These are phyloP conservation scores for Muscicapa striata DNA, from an alignment of 2,797 vertebrate genomes.

Conservation along the genomic window DNA sequence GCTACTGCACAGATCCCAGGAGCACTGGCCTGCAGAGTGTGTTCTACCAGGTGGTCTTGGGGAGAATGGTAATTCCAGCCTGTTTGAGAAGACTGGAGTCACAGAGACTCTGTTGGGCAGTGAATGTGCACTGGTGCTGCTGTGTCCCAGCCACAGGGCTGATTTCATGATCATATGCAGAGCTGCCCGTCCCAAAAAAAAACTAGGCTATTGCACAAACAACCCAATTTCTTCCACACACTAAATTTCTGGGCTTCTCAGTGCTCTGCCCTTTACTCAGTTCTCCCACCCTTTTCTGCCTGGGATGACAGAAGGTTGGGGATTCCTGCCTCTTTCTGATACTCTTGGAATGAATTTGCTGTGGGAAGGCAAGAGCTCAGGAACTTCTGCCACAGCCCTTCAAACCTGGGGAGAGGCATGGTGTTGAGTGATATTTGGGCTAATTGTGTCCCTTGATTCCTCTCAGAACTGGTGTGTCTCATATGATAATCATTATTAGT, in stretches of 20 bases:
- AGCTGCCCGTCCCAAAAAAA: not conserved
- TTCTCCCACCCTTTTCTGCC: not conserved
- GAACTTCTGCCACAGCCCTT: not conserved
- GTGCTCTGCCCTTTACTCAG: not conserved
- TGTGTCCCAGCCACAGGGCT: not conserved
- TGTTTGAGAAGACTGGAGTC: not conserved
- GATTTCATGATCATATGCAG: not conserved
- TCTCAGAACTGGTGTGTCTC: not conserved
- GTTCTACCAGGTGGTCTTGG: conserved; percentile 44
- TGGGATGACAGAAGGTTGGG: not conserved
- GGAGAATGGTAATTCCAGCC: not conserved
- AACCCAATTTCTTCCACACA: not conserved
- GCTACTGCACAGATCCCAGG: not conserved
- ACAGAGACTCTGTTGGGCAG: not conserved
- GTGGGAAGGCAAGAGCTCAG: not conserved
- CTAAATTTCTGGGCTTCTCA: not conserved
- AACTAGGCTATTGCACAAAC: accelerated
- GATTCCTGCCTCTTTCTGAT: not conserved
- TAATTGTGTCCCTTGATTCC: not conserved
- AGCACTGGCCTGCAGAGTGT: not conserved
- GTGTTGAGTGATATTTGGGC: not conserved
- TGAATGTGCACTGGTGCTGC: not conserved
- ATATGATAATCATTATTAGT: not conserved
- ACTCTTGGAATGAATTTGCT: not conserved
- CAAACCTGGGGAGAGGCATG: not conserved